Evolutionary conservation across 2,888 invertebrate genomes (phyloP).

Genomic region (Platynereis dumerilii): DNA sequence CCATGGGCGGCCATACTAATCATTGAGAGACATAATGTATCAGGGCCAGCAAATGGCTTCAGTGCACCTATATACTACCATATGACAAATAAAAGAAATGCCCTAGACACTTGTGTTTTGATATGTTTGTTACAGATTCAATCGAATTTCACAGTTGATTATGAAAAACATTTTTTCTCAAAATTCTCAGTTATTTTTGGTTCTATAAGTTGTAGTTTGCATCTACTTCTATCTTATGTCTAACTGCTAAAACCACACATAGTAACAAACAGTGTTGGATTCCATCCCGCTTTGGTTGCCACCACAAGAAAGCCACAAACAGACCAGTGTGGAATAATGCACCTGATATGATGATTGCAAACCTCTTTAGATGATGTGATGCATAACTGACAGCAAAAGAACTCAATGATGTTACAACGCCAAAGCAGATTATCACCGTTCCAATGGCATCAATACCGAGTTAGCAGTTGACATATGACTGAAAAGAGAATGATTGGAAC

Average conservation of each 20-base stretch:
- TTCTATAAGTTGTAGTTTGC: slow-evolving; percentile 62
- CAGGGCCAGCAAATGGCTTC: too few relatives aligned
- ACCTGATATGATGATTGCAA: slow-evolving; percentile 60
- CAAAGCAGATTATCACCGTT: slow-evolving; percentile 62
- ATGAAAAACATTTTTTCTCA: too few relatives aligned
- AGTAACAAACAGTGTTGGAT: slow-evolving; percentile 63
- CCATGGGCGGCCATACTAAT: too few relatives aligned
- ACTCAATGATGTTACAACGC: slow-evolving; percentile 57
- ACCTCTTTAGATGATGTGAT: slow-evolving; percentile 59
- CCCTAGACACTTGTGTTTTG: too few relatives aligned
- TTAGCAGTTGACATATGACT: slow-evolving; percentile 64
- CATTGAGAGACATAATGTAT: too few relatives aligned
- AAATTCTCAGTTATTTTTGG: too few relatives aligned
- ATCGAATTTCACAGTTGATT: too few relatives aligned
- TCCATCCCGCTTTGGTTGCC: slow-evolving; percentile 59
- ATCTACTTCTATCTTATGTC: slow-evolving; percentile 64
- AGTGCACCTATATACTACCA: too few relatives aligned
- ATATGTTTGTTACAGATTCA: too few relatives aligned
- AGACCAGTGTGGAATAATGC: slow-evolving; percentile 59
- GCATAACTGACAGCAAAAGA: slow-evolving; percentile 59
- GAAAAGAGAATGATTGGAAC: slow-evolving; percentile 36
- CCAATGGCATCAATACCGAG: slow-evolving; percentile 61
- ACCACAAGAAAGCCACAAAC: slow-evolving; percentile 61
- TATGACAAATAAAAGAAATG: too few relatives aligned
- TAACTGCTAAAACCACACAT: slow-evolving; percentile 61